A percentile compares a stretch with the other conserved stretches of the same genome.
Conservation (phyloP, 2,888 invertebrate genomes). For the Tipula helvola region DNA sequence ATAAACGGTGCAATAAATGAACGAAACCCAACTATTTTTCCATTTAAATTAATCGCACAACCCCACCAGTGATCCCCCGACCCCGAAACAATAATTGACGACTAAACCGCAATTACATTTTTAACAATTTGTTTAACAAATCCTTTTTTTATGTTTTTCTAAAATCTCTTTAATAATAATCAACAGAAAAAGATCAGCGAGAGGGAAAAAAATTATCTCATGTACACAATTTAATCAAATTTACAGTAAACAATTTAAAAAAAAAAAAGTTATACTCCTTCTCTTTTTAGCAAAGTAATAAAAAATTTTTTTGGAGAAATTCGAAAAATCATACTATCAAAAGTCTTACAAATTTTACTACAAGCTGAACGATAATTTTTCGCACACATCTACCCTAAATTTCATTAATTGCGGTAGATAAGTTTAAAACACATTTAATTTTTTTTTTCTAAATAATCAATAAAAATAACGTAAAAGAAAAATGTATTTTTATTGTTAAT, state of each 20-base stretch:
- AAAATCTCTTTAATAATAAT: neutral
- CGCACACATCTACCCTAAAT: neutral
- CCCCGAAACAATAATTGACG: neutral
- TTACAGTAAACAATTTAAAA: neutral
- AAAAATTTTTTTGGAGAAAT: neutral
- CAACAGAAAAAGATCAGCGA: neutral
- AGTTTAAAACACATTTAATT: neutral
- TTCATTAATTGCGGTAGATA: neutral
- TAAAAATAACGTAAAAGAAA: neutral
- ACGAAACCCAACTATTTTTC: neutral
- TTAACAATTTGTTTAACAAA: slow-evolving; percentile 4
- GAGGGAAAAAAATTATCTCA: neutral
- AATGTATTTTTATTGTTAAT: neutral
- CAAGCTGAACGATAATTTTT: neutral
- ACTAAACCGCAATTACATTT: neutral
- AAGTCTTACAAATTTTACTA: neutral
- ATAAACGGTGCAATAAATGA: neutral
- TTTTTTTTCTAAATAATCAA: neutral
- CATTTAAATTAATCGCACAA: neutral
- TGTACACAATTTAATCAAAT: neutral
- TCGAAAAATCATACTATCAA: neutral
- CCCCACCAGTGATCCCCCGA: neutral
- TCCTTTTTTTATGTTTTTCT: neutral
- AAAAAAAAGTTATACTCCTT: neutral
- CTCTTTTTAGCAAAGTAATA: neutral